A percentile compares a stretch with the other conserved stretches of the same genome.
Conservation (phyloP, 2,797 vertebrate species). For the Scomberomorus guttatus region DNA sequence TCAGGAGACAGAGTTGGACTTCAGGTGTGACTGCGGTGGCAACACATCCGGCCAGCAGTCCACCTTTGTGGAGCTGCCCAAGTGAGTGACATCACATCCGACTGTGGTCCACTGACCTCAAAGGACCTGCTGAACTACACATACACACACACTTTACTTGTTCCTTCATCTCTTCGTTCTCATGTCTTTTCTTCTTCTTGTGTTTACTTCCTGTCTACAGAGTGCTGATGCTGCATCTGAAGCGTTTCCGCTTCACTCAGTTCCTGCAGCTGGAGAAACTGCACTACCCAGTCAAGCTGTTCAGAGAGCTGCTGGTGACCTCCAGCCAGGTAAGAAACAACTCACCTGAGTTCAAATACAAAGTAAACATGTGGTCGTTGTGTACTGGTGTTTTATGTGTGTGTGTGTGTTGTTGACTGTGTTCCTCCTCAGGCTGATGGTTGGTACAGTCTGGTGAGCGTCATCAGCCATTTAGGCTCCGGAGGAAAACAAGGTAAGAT, state of each 20-base stretch:
- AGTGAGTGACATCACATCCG: constrained; percentile 12
- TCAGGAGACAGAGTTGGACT: constrained; percentile 28
- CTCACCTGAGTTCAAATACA: neutral
- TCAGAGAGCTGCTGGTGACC: constrained; percentile 11
- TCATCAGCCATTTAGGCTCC: constrained; percentile 10
- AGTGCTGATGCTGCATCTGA: constrained; percentile 39
- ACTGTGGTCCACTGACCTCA: neutral
- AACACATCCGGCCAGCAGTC: neutral
- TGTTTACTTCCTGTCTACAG: neutral
- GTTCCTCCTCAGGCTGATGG: constrained; percentile 8
- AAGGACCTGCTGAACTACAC: neutral
- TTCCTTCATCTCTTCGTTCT: too few relatives aligned
- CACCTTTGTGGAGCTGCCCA: constrained; percentile 23
- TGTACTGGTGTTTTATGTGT: neutral
- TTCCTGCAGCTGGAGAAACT: neutral
- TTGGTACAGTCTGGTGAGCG: constrained; percentile 20
- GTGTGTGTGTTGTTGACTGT: neutral
- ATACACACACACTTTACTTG: too few relatives aligned
- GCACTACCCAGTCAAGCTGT: neutral
- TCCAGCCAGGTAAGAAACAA: neutral
- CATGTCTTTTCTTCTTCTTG: neutral
- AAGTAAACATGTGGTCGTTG: neutral
- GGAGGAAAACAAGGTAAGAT: neutral
- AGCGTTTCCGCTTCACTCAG: neutral
- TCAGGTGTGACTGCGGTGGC: constrained; percentile 10